phyloP scores from a whole-genome alignment of 1,140 invertebrate species.

The Marisa cornuarietis region DNA sequence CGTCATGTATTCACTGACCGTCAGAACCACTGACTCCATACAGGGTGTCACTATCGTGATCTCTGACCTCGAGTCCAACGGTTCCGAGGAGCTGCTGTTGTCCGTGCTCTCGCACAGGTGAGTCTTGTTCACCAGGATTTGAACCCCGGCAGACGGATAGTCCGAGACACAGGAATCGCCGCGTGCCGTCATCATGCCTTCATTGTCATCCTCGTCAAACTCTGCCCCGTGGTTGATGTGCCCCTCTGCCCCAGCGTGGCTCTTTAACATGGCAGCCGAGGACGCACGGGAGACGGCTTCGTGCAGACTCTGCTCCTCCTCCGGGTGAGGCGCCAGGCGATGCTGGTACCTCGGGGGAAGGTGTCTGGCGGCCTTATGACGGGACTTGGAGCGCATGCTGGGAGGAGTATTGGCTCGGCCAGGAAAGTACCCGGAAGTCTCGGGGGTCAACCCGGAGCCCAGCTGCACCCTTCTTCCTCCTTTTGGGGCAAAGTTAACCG shows the following conservation, averaged over 20 bases:
- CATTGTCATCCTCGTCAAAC: not conserved
- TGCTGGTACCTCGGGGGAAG: not conserved
- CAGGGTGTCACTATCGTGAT: no score
- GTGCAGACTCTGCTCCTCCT: slow-evolving; percentile 1
- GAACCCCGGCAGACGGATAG: no score
- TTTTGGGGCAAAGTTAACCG: no score
- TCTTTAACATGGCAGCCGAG: not conserved
- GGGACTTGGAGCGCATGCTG: not conserved
- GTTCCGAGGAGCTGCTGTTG: no score
- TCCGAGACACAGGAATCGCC: no score
- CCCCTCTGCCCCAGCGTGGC: not conserved
- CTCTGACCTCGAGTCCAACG: no score
- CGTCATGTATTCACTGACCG: no score
- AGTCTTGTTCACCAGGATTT: no score
- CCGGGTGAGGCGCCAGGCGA: slow-evolving; percentile 13
- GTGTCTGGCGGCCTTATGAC: slow-evolving; percentile 1
- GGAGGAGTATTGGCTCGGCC: not conserved
- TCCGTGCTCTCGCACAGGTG: no score
- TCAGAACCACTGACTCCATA: no score
- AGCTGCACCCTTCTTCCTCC: not conserved
- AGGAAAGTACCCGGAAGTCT: not conserved
- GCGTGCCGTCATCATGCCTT: not conserved
- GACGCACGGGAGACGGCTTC: not conserved
- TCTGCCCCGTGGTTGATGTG: slow-evolving; percentile 3
- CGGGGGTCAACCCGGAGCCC: not conserved